A percentile compares a stretch with the other conserved stretches of the same genome.
Evolutionary conservation across 1,140 invertebrate genomes (phyloP).

Genomic region (Ceratosolen fusciceps): DNA sequence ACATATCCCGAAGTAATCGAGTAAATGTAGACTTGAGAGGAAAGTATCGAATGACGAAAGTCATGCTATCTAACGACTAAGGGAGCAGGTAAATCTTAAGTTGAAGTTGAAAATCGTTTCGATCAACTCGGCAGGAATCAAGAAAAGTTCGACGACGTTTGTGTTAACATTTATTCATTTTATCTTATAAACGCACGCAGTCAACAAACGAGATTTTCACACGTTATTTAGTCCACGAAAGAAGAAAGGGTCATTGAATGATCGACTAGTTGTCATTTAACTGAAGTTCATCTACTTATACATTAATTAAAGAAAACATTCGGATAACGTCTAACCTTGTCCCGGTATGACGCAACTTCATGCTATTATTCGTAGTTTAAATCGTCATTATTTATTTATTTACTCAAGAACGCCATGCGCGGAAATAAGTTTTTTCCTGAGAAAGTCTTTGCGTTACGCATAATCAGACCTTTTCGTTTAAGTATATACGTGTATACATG

Average conservation of each 20-base stretch:
- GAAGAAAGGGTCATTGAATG: slow-evolving; percentile 29
- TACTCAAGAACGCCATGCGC: neutral
- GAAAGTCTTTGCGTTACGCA: slow-evolving; percentile 28
- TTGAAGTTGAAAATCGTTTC: neutral
- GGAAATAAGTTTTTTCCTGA: neutral
- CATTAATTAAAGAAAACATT: slow-evolving; percentile 41
- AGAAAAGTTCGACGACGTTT: slow-evolving; percentile 42
- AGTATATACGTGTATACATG: no score
- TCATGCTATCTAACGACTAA: neutral
- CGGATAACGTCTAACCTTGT: slow-evolving; percentile 39
- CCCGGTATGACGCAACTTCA: slow-evolving; percentile 34
- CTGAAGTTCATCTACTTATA: slow-evolving; percentile 39
- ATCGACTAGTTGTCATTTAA: slow-evolving; percentile 17
- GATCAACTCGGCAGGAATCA: slow-evolving; percentile 46
- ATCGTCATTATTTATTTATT: slow-evolving; percentile 5
- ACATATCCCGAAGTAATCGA: no score
- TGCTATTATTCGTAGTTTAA: slow-evolving; percentile 6
- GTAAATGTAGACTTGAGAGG: neutral
- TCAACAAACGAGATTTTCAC: slow-evolving; percentile 43
- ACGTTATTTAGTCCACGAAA: slow-evolving; percentile 42
- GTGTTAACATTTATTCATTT: slow-evolving; percentile 21
- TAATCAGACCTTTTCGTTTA: slow-evolving; percentile 32
- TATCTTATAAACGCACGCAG: slow-evolving; percentile 40
- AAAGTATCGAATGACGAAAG: neutral
- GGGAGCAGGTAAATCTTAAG: neutral